Conservation (phyloP, 2,797 vertebrate genomes). For the Cryptoblepharus egeriae region DNA sequence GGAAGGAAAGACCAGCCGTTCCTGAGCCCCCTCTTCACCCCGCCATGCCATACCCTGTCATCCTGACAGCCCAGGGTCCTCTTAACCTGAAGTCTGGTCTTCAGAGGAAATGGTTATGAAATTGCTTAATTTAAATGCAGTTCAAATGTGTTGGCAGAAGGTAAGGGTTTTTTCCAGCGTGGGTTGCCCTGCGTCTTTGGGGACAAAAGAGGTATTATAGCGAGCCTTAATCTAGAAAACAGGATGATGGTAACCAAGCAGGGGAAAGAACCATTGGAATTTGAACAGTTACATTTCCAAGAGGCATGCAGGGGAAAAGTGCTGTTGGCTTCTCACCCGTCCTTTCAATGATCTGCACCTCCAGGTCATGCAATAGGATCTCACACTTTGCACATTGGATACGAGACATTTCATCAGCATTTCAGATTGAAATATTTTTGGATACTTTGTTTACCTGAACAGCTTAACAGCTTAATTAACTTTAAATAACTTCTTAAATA, state of each 20-base stretch:
- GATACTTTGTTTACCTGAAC: not conserved
- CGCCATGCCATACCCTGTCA: not conserved
- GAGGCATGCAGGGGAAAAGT: not conserved
- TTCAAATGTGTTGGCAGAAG: not conserved
- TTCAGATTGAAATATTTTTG: not conserved
- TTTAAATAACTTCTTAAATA: not conserved
- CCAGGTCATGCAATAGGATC: too few species aligned
- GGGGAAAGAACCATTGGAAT: not conserved
- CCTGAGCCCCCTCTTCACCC: not conserved
- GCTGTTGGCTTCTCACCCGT: not conserved
- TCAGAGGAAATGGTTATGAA: not conserved
- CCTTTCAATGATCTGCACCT: not conserved
- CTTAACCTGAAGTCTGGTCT: not conserved
- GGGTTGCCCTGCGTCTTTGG: not conserved
- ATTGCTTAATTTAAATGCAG: not conserved
- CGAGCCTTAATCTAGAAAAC: constrained; percentile 22
- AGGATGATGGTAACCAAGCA: constrained; percentile 11
- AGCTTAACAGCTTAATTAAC: too few species aligned
- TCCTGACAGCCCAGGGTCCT: not conserved
- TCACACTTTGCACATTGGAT: not conserved
- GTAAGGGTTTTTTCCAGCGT: not conserved
- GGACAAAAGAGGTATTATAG: constrained; percentile 15
- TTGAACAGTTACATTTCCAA: not conserved
- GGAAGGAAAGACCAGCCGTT: too few species aligned
- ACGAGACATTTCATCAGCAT: not conserved